Evolutionary conservation across 30 jellyfish, hydroid and myxozoan species (phyloP).

Genomic region (Catostylus mosaicus): DNA sequence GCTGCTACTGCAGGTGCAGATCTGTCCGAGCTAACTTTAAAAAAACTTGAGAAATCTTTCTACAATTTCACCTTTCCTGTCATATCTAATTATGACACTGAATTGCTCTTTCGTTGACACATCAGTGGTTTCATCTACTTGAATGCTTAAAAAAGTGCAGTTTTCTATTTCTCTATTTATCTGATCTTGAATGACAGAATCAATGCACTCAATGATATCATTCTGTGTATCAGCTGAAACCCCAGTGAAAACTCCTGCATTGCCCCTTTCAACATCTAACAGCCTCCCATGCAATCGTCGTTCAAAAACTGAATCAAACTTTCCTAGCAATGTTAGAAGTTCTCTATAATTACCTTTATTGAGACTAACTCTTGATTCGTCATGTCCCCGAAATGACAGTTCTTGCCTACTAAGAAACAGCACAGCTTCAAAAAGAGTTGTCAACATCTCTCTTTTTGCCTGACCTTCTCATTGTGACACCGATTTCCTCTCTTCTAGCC

Average conservation of each 20-base stretch:
- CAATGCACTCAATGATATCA: constrained; percentile 23
- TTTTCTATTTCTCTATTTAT: constrained; percentile 13
- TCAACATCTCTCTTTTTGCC: constrained; percentile 16
- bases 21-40: constrained; percentile 35
- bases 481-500: constrained; percentile 49
- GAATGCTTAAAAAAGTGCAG: constrained; percentile 46
- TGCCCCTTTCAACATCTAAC: constrained; percentile 19
- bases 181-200: constrained; percentile 23
- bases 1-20: constrained; percentile 36
- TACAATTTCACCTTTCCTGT: constrained; percentile 25
- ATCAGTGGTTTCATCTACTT: constrained; percentile 55
- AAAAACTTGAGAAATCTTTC: constrained; percentile 34
- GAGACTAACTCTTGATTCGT: constrained; percentile 39
- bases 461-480: constrained; percentile 39
- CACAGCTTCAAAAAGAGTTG: constrained; percentile 6
- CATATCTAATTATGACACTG: constrained; percentile 23
- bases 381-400: constrained; percentile 45
- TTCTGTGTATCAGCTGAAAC: constrained; percentile 31
- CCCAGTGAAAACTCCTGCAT: constrained; percentile 34
- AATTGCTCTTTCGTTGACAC: constrained; percentile 38
- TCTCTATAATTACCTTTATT: constrained; percentile 56
- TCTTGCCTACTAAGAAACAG: constrained; percentile 38
- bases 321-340: constrained; percentile 49
- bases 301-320: constrained; percentile 62
- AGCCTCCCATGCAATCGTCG: constrained; percentile 37